phyloP scores from a whole-genome alignment of 2,888 invertebrate genomes.

The Anthophora plumipes region DNA sequence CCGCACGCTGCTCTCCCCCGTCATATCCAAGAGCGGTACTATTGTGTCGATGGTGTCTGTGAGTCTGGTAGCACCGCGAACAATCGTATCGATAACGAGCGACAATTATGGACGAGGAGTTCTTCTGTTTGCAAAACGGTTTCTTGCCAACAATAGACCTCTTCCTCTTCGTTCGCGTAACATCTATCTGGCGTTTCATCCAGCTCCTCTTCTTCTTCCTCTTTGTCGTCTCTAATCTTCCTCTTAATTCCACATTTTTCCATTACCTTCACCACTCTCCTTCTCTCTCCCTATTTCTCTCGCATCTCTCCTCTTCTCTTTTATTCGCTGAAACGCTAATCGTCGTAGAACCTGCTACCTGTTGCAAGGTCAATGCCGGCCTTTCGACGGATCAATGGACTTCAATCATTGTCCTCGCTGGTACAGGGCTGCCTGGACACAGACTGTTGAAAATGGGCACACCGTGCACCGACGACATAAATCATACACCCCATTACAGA shows the following conservation, averaged over 20 bases:
- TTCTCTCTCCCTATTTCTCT: too few species aligned
- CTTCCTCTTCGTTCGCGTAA: slow-evolving; percentile 9
- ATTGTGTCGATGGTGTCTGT: slow-evolving; percentile 61
- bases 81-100: slow-evolving; percentile 80
- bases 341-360: slow-evolving; percentile 35
- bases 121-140: slow-evolving; percentile 73
- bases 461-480: slow-evolving; percentile 78
- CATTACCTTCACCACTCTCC: neutral
- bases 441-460: slow-evolving; percentile 76
- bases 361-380: slow-evolving; percentile 42
- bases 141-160: slow-evolving; percentile 68
- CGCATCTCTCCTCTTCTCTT: neutral
- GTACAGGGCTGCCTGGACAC: slow-evolving; percentile 68
- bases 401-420: slow-evolving; percentile 78
- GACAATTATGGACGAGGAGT: slow-evolving; percentile 75
- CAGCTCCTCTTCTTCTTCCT: neutral
- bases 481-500: slow-evolving; percentile 83
- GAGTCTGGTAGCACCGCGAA: slow-evolving; percentile 63
- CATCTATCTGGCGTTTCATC: slow-evolving; percentile 24
- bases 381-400: slow-evolving; percentile 75
- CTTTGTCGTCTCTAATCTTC: slow-evolving; percentile 6
- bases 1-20: slow-evolving; percentile 42
- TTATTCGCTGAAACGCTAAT: slow-evolving; percentile 4
- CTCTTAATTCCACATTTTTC: slow-evolving; percentile 4
- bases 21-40: slow-evolving; percentile 73